Percentiles rank a stretch among this genome's conserved stretches.
phyloP scores from a whole-genome alignment of 1,140 invertebrate species.

The Olivierus martensii region DNA sequence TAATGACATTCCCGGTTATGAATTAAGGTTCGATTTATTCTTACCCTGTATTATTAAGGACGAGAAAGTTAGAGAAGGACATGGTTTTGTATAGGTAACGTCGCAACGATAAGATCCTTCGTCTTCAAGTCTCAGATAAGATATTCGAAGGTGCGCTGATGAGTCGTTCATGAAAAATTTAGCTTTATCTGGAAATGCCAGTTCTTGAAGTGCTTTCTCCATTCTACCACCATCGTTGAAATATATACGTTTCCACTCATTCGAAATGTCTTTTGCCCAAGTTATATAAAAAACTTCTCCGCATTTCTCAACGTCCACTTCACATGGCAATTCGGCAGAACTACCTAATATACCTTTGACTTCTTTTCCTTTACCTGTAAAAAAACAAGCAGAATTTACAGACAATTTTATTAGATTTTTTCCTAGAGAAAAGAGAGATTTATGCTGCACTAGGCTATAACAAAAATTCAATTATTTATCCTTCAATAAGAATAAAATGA shows the following conservation, averaged over 20 bases:
- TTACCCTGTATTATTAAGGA: constrained; percentile 21
- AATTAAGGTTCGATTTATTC: neutral
- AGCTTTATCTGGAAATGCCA: constrained; percentile 16
- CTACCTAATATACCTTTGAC: constrained; percentile 17
- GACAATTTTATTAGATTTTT: too few species aligned
- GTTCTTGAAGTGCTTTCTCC: constrained; percentile 18
- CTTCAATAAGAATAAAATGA: too few species aligned
- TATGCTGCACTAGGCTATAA: too few species aligned
- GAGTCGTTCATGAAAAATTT: constrained; percentile 10
- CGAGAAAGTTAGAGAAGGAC: constrained; percentile 22
- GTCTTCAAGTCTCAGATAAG: constrained; percentile 15
- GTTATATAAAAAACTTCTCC: constrained; percentile 23
- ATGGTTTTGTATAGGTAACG: constrained; percentile 22
- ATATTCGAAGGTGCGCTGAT: constrained; percentile 13
- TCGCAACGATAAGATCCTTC: constrained; percentile 23
- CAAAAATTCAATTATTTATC: too few species aligned
- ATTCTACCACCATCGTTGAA: constrained; percentile 17
- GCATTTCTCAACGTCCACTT: constrained; percentile 19
- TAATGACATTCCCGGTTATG: too few species aligned
- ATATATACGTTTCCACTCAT: constrained; percentile 21
- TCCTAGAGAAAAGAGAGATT: too few species aligned
- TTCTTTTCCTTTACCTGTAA: constrained; percentile 1
- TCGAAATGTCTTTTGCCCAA: constrained; percentile 20
- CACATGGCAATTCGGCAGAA: constrained; percentile 18
- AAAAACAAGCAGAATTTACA: neutral